Evolutionary conservation across 2,797 vertebrate genomes (phyloP), one percentile per base, ranked within the genome.

Genomic region (Danio choprae): DNA sequence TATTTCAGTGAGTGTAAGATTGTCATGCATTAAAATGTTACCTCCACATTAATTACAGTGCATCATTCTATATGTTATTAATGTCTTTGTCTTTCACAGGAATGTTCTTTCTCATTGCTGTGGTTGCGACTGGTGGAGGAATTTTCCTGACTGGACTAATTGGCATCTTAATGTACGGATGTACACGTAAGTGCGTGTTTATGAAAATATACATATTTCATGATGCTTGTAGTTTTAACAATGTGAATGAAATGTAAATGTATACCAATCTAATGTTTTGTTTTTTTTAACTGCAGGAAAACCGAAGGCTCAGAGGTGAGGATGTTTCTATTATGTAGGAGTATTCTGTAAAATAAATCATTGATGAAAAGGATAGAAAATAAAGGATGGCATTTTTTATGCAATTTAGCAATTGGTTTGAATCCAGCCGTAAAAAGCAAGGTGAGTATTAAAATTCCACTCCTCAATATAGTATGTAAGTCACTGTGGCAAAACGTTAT

Each of bases 351-450:
- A 29, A 29, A 29, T 29, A 29, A 29, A 29, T 29, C 29, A 29
- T 29, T 29, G 29, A 29, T 29, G 29, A 29, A 29, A 29, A 3
- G 29, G 3, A 4, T 7, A 18, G 15, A 44, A 46, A 44, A 22
- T 1, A 56, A 41, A 20, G 18, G 15, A 7, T 16, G 8, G 29
- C n/a, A 59, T 48, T 69, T 69, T 48, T 69, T 69, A 9, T 69
- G 29, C 38, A 38, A 59, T 74, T 11, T 12, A 74, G 71, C 43
- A 74, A 60, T 36, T 74, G 71, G 71, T n/a, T 60, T 0, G 56
- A 48, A 46, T 38, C 15, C 15, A 48, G 13, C 6, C 5, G 41
- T 46, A 60, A 38, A 74, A 13, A 50, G 15, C 56, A 48, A 5
- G 71, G 71, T 74, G 55, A 0, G 71, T 74, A 22, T 68, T 50